Conservation (phyloP, 1,140 invertebrate species). For the Anagrus nilaparvatae region DNA sequence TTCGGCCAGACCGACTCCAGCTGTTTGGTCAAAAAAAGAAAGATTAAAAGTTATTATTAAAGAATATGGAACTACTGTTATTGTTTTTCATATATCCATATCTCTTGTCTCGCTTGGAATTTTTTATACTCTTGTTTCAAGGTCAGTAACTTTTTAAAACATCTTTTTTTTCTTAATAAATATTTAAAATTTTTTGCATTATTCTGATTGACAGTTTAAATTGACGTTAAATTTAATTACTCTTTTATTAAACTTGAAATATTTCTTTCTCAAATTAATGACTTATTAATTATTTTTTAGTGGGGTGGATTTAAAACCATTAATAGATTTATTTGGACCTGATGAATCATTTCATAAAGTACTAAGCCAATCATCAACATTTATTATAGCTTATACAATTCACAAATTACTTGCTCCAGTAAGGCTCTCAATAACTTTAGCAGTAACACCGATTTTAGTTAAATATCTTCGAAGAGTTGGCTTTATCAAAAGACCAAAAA, state of each 20-base stretch:
- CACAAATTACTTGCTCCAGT: constrained; percentile 86
- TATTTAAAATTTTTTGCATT: constrained; percentile 4
- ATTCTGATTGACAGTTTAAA: not conserved
- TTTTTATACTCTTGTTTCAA: constrained; percentile 76
- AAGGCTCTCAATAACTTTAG: constrained; percentile 71
- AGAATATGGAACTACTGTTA: constrained; percentile 81
- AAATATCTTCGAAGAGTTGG: constrained; percentile 67
- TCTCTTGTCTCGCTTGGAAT: constrained; percentile 75
- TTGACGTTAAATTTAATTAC: too few species aligned
- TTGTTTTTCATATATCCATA: constrained; percentile 79
- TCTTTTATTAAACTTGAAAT: not conserved
- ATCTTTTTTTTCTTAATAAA: too few species aligned
- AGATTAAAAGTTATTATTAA: constrained; percentile 70
- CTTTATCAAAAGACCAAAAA: constrained; percentile 51
- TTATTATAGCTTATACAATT: constrained; percentile 82
- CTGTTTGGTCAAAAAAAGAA: constrained; percentile 18
- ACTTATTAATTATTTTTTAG: constrained; percentile 44
- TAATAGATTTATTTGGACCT: constrained; percentile 47
- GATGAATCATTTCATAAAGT: constrained; percentile 42
- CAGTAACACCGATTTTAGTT: constrained; percentile 76
- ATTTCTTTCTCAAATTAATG: not conserved
- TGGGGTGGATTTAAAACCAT: constrained; percentile 63
- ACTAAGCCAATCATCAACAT: constrained; percentile 70
- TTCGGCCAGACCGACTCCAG: too few species aligned
- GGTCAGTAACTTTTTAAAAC: too few species aligned